Evolutionary conservation across 2,888 invertebrate species (phyloP).

Genomic region (Orthosia cruda): DNA sequence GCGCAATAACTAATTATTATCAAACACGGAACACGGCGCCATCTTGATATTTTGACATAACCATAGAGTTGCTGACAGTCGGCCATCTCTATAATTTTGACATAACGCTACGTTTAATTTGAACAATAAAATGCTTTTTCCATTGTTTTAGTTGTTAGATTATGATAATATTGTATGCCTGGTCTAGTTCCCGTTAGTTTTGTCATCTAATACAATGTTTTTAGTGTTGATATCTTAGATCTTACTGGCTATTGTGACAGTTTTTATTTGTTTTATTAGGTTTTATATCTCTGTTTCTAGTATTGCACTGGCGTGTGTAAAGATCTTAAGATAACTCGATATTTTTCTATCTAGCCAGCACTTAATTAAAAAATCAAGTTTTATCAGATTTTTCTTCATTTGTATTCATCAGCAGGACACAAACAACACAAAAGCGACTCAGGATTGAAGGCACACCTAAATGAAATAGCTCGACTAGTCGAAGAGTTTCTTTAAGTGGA

Average conservation of each 20-base stretch:
- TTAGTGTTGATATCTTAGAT: conserved; percentile 54
- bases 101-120: conserved; percentile 63
- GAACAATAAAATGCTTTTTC: conserved; percentile 62
- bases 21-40: conserved; percentile 60
- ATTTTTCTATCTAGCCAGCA: conserved; percentile 2
- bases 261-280: conserved; percentile 47
- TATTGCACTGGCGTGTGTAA: conserved; percentile 51
- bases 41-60: conserved; percentile 67
- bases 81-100: conserved; percentile 63
- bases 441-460: background rate
- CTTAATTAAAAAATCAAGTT: conserved; percentile 3
- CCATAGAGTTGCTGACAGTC: conserved; percentile 40
- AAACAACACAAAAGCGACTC: background rate
- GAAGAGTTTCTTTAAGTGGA: conserved; percentile 23
- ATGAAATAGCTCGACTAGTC: conserved; percentile 9
- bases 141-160: conserved; percentile 66
- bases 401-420: conserved; percentile 1
- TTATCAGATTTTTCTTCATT: conserved; percentile 10
- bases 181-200: conserved; percentile 68
- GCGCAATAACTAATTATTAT: conserved; percentile 65
- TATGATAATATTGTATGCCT: conserved; percentile 62
- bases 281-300: conserved; percentile 21
- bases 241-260: conserved; percentile 52
- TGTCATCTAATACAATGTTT: conserved; percentile 63
- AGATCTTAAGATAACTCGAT: conserved; percentile 53